A percentile compares a stretch with the other conserved stretches of the same genome.
Conservation (phyloP, 1,140 invertebrate genomes). For the Drosophila teissieri region DNA sequence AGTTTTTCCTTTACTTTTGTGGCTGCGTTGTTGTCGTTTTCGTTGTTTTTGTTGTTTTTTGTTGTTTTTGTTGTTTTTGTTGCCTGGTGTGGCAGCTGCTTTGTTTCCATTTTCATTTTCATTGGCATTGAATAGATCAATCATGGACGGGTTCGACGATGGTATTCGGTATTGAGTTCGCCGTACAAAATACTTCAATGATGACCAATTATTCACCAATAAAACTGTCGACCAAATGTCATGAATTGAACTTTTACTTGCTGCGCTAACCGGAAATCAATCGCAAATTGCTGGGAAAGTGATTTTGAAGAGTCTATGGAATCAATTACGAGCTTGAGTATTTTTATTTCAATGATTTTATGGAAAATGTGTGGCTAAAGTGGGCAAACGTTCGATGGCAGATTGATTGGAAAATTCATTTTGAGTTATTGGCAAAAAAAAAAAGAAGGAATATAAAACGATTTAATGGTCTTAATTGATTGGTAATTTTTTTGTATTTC, state of each 20-base stretch:
- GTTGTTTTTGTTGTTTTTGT: slow-evolving; percentile 4
- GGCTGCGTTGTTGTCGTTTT: slow-evolving; percentile 7
- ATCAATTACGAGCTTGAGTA: slow-evolving; percentile 29
- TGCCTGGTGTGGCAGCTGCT: slow-evolving; percentile 60
- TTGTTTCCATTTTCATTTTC: slow-evolving; percentile 75
- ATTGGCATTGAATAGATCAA: slow-evolving; percentile 76
- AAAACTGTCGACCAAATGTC: slow-evolving; percentile 76
- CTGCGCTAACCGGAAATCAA: slow-evolving; percentile 40
- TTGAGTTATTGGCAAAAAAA: slow-evolving; percentile 15
- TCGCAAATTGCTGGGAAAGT: slow-evolving; percentile 52
- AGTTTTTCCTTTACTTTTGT: slow-evolving; percentile 17
- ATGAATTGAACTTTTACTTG: slow-evolving; percentile 71
- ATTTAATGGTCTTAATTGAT: background rate
- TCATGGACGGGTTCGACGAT: slow-evolving; percentile 55
- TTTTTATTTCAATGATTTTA: slow-evolving; percentile 28
- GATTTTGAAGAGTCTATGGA: slow-evolving; percentile 37
- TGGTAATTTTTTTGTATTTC: slow-evolving; percentile 1
- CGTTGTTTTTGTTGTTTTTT: slow-evolving; percentile 4
- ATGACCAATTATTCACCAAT: slow-evolving; percentile 81
- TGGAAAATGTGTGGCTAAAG: slow-evolving; percentile 25
- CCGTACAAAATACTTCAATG: slow-evolving; percentile 77
- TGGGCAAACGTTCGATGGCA: background rate
- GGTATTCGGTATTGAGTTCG: slow-evolving; percentile 31
- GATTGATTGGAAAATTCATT: slow-evolving; percentile 22
- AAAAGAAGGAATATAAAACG: background rate